Percentiles rank a stretch among this genome's conserved stretches.
Conservation (phyloP, 2,113 vertebrate genomes). For the Nerophis lumbriciformis region DNA sequence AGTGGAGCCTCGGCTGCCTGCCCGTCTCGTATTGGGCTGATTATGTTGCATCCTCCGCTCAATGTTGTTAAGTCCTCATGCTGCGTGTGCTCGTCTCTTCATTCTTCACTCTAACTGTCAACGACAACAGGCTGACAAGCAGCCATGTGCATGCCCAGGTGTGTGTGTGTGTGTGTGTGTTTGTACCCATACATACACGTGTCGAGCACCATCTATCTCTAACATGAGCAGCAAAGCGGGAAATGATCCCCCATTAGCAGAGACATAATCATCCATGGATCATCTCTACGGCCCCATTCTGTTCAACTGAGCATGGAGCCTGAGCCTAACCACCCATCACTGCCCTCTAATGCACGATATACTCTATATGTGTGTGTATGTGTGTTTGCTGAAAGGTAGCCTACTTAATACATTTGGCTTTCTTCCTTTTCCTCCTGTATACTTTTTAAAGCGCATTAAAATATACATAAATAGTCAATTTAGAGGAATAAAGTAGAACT, state of each 20-base stretch:
- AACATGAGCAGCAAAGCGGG: constrained; percentile 69
- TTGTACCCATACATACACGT: constrained; percentile 30
- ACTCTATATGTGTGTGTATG: constrained; percentile 2
- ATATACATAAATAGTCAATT: not conserved
- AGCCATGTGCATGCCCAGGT: constrained; percentile 36
- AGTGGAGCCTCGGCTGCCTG: not conserved
- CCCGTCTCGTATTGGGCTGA: not conserved
- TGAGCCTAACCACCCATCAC: constrained; percentile 58
- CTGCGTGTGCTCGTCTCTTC: constrained; percentile 9
- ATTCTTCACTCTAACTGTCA: constrained; percentile 40
- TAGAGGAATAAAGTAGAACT: too few relatives aligned
- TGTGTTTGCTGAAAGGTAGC: constrained; percentile 19
- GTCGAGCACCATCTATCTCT: constrained; percentile 66
- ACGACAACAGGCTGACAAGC: constrained; percentile 51
- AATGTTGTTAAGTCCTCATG: not conserved
- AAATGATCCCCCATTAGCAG: constrained; percentile 76
- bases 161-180: constrained; percentile 13
- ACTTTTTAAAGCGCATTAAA: not conserved
- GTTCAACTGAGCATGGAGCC: constrained; percentile 69
- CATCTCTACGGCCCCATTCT: constrained; percentile 74
- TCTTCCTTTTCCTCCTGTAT: constrained; percentile 2
- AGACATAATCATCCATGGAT: constrained; percentile 77
- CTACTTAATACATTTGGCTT: constrained; percentile 37
- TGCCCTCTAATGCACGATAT: constrained; percentile 45
- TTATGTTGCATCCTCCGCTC: not conserved